Evolutionary conservation across 2,113 vertebrate species (phyloP), one percentile per base, ranked within the genome.

Genomic region (Myotis davidii): DNA sequence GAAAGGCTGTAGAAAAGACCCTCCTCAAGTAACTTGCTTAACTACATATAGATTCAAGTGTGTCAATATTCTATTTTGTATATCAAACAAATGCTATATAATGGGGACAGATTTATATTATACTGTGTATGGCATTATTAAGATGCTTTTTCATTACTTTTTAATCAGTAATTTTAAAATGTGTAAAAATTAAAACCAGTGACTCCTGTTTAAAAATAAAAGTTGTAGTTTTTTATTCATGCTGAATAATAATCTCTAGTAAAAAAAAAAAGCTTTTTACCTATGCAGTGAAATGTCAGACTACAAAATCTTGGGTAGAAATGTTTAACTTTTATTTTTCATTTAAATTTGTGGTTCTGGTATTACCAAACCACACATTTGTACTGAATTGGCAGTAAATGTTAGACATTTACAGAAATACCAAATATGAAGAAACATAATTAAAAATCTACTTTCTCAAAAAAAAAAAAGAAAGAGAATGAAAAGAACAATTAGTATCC

Each of bases 51-150:
- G 98, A 98, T 97, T 96, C 97, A 96, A 76, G 97, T 96, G 98
- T 98, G 98, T 98, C 98, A 98, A 98, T 98, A 99, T 97, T 99
- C 99, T 99, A 99, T 99, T 99, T 99, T 99, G 99, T 99, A 99
- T 99, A 99, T 99, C 98, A 99, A 99, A 98, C 98, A 98, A 98
- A 98, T 98, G 98, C 98, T 98, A 98, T 98, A 98, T 99, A 98
- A 98, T 98, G 99, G 99, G 98, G 98, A 98, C 98, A 99, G 99
- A 99, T 99, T 96, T 98, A 98, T 99, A 98, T 98, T 99, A 98
- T 98, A 99, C 98, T 98, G 98, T 99, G 98, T 99, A 99, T 99
- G 98, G 98, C 99, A 99, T 99, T 99, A 99, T 98, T 98, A 98
- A 98, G 97, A 98, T 97, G 97, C 96, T 98, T 98, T 98, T 99